These are phyloP conservation scores for Corythoichthys haematopterus DNA, from an alignment of 2,113 vertebrate species.

Conservation along the genomic window DNA sequence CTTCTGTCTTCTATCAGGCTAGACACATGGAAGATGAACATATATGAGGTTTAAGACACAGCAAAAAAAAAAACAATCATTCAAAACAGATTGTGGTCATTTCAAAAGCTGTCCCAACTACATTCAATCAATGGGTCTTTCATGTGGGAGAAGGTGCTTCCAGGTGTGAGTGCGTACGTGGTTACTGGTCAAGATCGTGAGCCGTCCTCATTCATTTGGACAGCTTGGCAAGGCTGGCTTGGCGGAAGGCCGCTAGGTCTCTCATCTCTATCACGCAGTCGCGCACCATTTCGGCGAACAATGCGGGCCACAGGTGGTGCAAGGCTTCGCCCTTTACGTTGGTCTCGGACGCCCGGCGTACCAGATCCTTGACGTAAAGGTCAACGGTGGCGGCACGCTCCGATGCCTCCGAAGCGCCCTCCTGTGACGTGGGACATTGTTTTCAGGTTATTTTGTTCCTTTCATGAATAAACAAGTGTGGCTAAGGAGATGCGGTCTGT, in stretches of 20 bases:
- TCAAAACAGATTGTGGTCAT: conserved; percentile 45
- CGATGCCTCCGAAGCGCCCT: conserved; percentile 50
- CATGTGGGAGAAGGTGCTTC: conserved; percentile 12
- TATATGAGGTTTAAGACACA: conserved; percentile 41
- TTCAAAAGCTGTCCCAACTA: conserved; percentile 40
- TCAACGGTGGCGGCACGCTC: conserved; percentile 63
- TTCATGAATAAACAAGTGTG: not conserved
- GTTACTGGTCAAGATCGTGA: not conserved
- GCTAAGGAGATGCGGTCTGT: not conserved
- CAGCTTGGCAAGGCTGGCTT: conserved; percentile 80
- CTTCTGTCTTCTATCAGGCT: conserved; percentile 30
- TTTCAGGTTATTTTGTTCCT: not conserved
- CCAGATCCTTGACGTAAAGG: conserved; percentile 79
- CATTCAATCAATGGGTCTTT: conserved; percentile 51
- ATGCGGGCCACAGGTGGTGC: conserved; percentile 93
- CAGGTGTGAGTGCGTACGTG: conserved; percentile 13
- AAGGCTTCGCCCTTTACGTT: conserved; percentile 85
- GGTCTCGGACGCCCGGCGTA: conserved; percentile 82
- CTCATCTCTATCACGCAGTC: conserved; percentile 89
- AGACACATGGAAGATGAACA: conserved; percentile 30
- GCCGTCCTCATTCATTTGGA: conserved; percentile 46
- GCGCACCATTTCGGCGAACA: conserved; percentile 91
- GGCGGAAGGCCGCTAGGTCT: conserved; percentile 80
- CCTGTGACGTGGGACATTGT: conserved; percentile 43
- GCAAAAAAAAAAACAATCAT: conserved; percentile 36